Base-by-base conservation (phyloP, 1,140 invertebrate genomes). In the Eupristina koningsbergeri region DNA sequence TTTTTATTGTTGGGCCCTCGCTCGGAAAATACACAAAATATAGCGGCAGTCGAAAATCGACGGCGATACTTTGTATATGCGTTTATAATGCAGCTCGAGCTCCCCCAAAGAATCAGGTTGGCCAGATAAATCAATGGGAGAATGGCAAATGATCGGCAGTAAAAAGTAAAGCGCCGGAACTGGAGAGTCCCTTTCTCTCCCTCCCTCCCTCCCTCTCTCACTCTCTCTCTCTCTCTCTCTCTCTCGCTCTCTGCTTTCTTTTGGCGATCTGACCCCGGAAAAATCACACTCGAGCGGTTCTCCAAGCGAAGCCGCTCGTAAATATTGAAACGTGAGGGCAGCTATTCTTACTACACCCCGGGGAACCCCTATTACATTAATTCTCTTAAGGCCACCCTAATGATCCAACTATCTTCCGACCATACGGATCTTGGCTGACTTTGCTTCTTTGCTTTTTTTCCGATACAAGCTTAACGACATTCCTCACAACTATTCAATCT, bases 281-380 rank as follows among this genome's bases (percentile, higher is more conserved):
- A 92, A 89, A 89, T 85, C 87, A 89, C 89, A 88, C 88, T 89
- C 87, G 71, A 87, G 79, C 83, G 85, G 87, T 88, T 87, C 76
- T 58, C 0, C 8, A 36, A 34, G 86, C 88, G 87, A 90, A 88
- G 88, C 89, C 82, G 87, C 87, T 92, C 91, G 89, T 92, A 91
- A 91, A 92, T 92, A 92, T 89, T 88, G 86, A 86, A 84, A 39
- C 34, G 8, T 86, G 88, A 87, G 87, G 80, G 86, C 83, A 83
- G 39, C 75, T 88, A 86, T 89, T 86, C 86, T 87, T 87, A 88
- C 84, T 87, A 85, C 88, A 92, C 92, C 89, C 91, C 45, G 63
- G 86, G 89, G 92, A 88, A 85, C 87, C 87, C 89, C 91, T 90
- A 91, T 92, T 91, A 90, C 88, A 85, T 86, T 88, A 88, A 90